phyloP scores from a whole-genome alignment of 2,113 vertebrate genomes.

The Gallinago media region DNA sequence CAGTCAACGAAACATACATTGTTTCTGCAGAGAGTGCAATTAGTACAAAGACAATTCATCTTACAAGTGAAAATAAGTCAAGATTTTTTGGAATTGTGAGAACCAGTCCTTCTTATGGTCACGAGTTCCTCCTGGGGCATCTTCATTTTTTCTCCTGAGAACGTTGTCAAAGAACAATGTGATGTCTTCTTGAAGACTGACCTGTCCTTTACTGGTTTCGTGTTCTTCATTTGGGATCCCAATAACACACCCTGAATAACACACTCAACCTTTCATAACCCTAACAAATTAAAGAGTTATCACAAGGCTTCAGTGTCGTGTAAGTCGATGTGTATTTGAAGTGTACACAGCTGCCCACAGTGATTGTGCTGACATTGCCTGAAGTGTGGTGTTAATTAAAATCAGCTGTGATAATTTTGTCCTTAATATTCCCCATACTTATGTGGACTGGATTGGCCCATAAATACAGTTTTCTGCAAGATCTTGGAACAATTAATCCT shows the following conservation, averaged over 20 bases:
- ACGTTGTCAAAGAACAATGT: accelerated
- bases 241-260: neutral
- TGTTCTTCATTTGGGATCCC: neutral
- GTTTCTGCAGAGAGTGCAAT: neutral
- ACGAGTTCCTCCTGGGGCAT: neutral
- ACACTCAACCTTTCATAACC: neutral
- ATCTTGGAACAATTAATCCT: neutral
- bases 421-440: neutral
- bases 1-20: neutral
- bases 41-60: slow-evolving; percentile 11
- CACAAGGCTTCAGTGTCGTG: accelerated
- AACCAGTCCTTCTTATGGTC: neutral
- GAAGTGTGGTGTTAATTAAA: neutral
- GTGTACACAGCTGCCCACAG: neutral
- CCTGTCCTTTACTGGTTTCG: neutral
- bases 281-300: neutral
- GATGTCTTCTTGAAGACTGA: neutral
- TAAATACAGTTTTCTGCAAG: neutral
- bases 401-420: neutral
- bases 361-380: neutral
- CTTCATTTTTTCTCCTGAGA: neutral
- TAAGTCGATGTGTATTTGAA: neutral
- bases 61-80: neutral
- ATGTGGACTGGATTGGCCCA: neutral
- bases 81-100: neutral